Evolutionary conservation across 2,888 invertebrate species (phyloP), one percentile per base, ranked within the genome.

Genomic region (Adelphocoris suturalis): DNA sequence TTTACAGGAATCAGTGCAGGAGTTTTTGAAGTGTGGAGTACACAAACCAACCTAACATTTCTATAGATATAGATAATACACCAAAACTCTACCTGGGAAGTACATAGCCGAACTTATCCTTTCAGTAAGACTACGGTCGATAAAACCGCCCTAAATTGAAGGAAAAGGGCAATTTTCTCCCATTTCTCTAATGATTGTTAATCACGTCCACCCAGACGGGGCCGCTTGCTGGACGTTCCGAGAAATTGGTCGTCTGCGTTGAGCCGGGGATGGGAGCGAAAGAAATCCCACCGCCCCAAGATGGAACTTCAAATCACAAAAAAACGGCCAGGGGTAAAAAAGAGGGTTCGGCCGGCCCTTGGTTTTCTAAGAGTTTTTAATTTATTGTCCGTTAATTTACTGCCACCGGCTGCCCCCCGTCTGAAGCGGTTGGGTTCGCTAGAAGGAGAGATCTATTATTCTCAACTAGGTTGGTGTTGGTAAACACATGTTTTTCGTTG

Each of bases 381-480:
- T 61, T 61, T 61, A 61, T 61, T 61, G 61, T 61, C 19, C 61
- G 61, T 61, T 61, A 61, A 61, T 61, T 61, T 61, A 61, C 61
- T 61, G 61, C 61, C 61, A 61, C 61, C 61, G 61, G 61, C 61
- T 61, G n/a, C 19, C 61, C 61, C 61, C n/a, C 52, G 61, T 19
- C 61, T n/a, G 12, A 52, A 12, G 52, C 12, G 52, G 52, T 16
- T 16, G 16, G 14, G 61, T 61, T 61, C 61, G 16, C n/a, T 19
- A 61, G 61, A n/a, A 1, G 61, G 61, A 61, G 61, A 61, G 61
- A 61, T 61, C 61, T 61, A 61, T 61, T 61, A 61, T 61, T 61
- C 61, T 19, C 61, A 61, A 61, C 61, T 61, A 61, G 61, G 19
- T 19, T 61, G 61, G 61, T 61, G 61, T 61, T 19, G 61, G 19